phyloP scores from a whole-genome alignment of 2,797 vertebrate species.

The Knipowitschia caucasica region DNA sequence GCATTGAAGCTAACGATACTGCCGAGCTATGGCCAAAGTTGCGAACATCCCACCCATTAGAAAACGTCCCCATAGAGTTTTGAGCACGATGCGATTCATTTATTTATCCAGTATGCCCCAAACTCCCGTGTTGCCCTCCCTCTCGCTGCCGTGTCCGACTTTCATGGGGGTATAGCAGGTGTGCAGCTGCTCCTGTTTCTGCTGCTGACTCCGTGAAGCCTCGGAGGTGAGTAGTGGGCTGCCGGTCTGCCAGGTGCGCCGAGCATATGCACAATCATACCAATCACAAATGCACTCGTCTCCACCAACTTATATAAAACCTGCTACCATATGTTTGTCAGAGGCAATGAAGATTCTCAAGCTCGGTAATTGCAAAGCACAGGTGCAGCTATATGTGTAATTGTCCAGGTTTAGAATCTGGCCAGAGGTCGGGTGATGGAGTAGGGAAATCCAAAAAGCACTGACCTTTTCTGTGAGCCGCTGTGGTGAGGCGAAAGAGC shows the following conservation, averaged over 20 bases:
- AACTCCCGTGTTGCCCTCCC: background rate
- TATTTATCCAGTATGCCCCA: no score
- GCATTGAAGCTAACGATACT: no score
- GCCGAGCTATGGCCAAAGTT: no score
- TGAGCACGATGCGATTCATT: no score
- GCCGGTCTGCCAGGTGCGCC: conserved; percentile 56
- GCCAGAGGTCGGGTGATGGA: conserved; percentile 22
- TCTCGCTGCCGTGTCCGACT: conserved; percentile 18
- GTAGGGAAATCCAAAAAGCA: conserved; percentile 20
- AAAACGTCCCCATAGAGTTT: no score
- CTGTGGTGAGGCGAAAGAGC: conserved; percentile 22
- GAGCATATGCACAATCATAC: conserved; percentile 21
- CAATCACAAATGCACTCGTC: conserved; percentile 6
- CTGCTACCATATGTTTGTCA: conserved; percentile 41
- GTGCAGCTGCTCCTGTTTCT: conserved; percentile 41
- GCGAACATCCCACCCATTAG: no score
- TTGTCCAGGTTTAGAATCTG: conserved; percentile 14
- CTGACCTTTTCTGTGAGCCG: conserved; percentile 20
- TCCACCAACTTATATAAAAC: conserved; percentile 6
- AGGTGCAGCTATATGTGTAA: conserved; percentile 26
- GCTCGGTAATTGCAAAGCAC: conserved; percentile 38
- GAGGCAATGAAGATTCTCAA: conserved; percentile 43
- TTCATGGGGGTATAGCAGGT: conserved; percentile 44
- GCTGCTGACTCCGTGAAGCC: conserved; percentile 59
- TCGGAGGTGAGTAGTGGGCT: conserved; percentile 52